Conservation (phyloP, 2,113 vertebrate genomes). For the Felis chaus region DNA sequence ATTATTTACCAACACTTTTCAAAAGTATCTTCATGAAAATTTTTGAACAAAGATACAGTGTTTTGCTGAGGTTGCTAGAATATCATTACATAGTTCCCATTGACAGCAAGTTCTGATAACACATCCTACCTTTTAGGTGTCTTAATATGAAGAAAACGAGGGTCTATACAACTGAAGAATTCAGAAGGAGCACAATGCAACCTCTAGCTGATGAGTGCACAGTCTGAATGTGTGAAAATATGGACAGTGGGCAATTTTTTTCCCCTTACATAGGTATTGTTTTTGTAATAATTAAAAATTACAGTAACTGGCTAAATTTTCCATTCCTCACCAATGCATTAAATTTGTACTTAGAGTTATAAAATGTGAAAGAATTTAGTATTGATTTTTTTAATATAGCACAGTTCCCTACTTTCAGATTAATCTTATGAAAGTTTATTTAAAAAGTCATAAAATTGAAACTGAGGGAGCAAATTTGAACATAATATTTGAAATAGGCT, state of each 20-base stretch:
- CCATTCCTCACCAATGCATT: not conserved
- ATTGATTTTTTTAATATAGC: not conserved
- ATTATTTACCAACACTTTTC: not conserved
- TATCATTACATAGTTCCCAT: not conserved
- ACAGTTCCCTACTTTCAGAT: not conserved
- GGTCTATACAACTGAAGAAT: rapidly evolving
- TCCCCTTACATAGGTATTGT: not conserved
- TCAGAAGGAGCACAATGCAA: not conserved
- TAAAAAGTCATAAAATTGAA: constrained; percentile 1
- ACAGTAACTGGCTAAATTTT: not conserved
- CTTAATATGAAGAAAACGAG: not conserved
- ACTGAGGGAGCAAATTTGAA: not conserved
- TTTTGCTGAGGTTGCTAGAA: not conserved
- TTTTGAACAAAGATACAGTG: not conserved
- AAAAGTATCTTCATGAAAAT: not conserved
- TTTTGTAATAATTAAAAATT: constrained; percentile 30
- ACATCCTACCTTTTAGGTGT: not conserved
- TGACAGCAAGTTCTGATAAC: too few relatives aligned
- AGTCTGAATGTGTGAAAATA: not conserved
- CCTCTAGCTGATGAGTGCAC: not conserved
- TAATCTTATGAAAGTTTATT: not conserved
- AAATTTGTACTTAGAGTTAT: not conserved
- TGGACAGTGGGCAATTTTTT: not conserved
- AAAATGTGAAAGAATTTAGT: not conserved
- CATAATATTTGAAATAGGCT: not conserved